Evolutionary conservation across 2,888 invertebrate species (phyloP), one percentile per base, ranked within the genome.

Genomic region (Cordilura impudica): DNA sequence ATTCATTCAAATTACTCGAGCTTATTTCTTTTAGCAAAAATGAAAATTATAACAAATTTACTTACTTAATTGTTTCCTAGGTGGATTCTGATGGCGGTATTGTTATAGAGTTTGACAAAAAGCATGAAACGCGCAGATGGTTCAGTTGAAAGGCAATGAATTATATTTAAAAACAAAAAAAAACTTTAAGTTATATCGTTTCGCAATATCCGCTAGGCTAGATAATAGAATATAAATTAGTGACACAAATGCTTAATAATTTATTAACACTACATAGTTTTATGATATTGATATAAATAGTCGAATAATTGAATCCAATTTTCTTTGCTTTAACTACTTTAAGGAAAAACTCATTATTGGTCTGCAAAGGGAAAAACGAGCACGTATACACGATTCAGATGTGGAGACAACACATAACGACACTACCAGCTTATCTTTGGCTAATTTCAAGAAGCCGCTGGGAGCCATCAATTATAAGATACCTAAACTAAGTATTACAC

Each of bases 391-490:
- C 19, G 86, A 86, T 60, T 82, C 85, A 14, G 85, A 85, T 58
- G 82, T 83, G 43, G 83, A 85, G 39, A 84, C 83, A 10, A 78
- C 84, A 49, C 84, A 84, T 12, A 85, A 85, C 19, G 85, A 85
- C 56, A 84, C 84, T 29, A 81, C 84, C n/a, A 84, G 83, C 14
- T 84, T 84, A 29, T 85, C 85, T 2, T 81, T 80, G 56, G 85
- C 84, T 12, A 83, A 84, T 45, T 82, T 81, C 14, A 83, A 83
- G 43, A 83, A 81, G 39, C 81, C 79, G 26, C 4, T 70, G 16
- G 76, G 76, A 56, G 69, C 67, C 18, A 21, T 75, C 16, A 56
- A 53, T 19, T 77, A 81, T 39, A 82, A 73, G 45, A 43, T 78
- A 45, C 81, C 81, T 31, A 70, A 79, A 31, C 45, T 83, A 29